Evolutionary conservation across 2,888 invertebrate species (phyloP).

Genomic region (Cepaea hortensis): DNA sequence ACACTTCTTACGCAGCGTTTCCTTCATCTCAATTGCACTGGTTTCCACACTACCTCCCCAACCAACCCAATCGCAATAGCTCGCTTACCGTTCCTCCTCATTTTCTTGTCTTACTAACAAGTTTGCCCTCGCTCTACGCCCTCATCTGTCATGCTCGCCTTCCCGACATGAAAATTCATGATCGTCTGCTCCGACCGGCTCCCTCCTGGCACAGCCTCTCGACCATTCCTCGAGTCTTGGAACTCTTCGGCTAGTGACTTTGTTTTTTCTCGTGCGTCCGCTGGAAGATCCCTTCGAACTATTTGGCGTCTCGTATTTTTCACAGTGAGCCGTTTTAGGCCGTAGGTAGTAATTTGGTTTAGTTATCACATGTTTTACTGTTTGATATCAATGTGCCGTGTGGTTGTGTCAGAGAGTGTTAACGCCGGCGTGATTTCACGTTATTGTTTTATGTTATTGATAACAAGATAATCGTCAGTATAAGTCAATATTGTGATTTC

Average conservation of each 20-base stretch:
- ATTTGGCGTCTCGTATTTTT: not conserved
- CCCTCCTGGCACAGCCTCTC: slow-evolving; percentile 16
- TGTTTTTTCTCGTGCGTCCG: not conserved
- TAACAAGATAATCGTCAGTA: too few species aligned
- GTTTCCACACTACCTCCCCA: not conserved
- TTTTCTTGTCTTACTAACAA: slow-evolving; percentile 33
- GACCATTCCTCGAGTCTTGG: slow-evolving; percentile 27
- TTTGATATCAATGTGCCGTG: too few species aligned
- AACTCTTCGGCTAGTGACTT: slow-evolving; percentile 8
- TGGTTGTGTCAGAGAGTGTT: too few species aligned
- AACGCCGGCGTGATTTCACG: too few species aligned
- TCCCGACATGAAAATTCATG: slow-evolving; percentile 48
- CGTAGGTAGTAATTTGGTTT: not conserved
- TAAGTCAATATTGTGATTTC: too few species aligned
- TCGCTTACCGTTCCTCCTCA: not conserved
- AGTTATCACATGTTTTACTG: too few species aligned
- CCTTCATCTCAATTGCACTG: not conserved
- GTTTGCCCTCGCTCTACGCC: slow-evolving; percentile 39
- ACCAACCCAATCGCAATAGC: not conserved
- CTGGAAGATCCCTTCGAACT: not conserved
- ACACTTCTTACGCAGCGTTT: not conserved
- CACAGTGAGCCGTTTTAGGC: not conserved
- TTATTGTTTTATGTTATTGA: too few species aligned
- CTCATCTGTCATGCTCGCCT: slow-evolving; percentile 49
- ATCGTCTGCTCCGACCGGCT: slow-evolving; percentile 3